phyloP scores from a whole-genome alignment of 2,888 invertebrate genomes.

The Dryocosmus kuriphilus region DNA sequence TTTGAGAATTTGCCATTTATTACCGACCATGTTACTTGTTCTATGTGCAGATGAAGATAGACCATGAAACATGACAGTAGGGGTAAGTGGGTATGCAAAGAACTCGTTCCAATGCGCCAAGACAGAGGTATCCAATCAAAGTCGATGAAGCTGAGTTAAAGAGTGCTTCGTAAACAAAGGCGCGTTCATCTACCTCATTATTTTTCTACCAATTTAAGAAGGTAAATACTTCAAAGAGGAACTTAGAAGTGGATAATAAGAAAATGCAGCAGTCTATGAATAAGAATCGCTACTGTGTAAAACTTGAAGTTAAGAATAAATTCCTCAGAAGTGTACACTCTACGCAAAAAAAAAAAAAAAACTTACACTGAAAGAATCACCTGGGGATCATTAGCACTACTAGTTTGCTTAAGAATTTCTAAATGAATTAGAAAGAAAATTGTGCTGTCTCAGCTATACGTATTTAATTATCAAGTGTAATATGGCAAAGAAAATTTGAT shows the following conservation, averaged over 20 bases:
- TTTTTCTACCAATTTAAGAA: neutral
- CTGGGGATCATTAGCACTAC: too few species aligned
- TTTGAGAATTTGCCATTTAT: conserved; percentile 3
- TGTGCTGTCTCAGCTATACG: too few species aligned
- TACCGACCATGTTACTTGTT: conserved; percentile 29
- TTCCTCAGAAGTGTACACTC: neutral
- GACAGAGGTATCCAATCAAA: conserved; percentile 38
- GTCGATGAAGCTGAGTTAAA: conserved; percentile 32
- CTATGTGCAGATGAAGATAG: conserved; percentile 22
- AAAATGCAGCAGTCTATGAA: conserved; percentile 6
- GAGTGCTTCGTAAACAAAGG: conserved; percentile 34
- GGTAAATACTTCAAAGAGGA: conserved; percentile 9
- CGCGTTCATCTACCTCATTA: conserved; percentile 37
- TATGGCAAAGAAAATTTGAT: too few species aligned
- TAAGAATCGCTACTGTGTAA: conserved; percentile 10
- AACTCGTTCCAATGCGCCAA: conserved; percentile 33
- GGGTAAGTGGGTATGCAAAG: conserved; percentile 34
- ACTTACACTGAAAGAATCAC: too few species aligned
- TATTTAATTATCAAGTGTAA: too few species aligned
- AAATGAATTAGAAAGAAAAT: too few species aligned
- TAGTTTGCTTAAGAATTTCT: too few species aligned
- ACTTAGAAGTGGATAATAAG: conserved; percentile 18
- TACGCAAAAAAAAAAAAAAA: too few species aligned
- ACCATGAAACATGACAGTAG: conserved; percentile 23
- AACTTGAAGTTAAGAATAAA: neutral